Percentiles rank a stretch among this genome's conserved stretches.
Conservation (phyloP, 1,140 invertebrate genomes). For the Drosophila parvula region DNA sequence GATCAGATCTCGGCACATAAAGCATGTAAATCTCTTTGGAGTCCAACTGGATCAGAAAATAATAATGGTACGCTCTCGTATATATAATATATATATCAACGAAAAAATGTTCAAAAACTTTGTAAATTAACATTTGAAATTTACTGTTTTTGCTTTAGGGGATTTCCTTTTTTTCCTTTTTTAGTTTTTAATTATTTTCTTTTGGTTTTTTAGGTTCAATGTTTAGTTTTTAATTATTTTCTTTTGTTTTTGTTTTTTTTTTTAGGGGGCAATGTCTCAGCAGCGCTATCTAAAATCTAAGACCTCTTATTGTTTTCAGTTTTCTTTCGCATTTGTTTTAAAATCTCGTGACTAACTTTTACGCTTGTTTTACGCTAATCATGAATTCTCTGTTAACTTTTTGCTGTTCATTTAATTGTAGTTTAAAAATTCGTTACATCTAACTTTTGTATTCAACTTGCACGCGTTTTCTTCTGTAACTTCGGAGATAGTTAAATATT, state of each 20-base stretch:
- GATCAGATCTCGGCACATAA: slow-evolving; percentile 20
- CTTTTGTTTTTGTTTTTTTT: background rate
- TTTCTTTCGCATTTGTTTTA: slow-evolving; percentile 22
- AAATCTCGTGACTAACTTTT: slow-evolving; percentile 22
- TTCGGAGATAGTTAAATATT: slow-evolving; percentile 62
- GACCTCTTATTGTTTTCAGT: slow-evolving; percentile 24
- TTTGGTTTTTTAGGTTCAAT: too few species aligned
- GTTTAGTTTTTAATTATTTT: background rate
- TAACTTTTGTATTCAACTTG: slow-evolving; percentile 38
- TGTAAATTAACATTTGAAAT: slow-evolving; percentile 13
- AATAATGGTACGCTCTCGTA: slow-evolving; percentile 14
- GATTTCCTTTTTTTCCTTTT: background rate
- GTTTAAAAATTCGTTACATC: slow-evolving; percentile 61
- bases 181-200: background rate
- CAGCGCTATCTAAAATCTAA: slow-evolving; percentile 23
- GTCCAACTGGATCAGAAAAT: slow-evolving; percentile 23
- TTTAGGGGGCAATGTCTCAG: slow-evolving; percentile 19
- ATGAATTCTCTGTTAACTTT: slow-evolving; percentile 77
- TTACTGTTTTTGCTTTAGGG: slow-evolving; percentile 5
- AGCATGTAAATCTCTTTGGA: slow-evolving; percentile 18
- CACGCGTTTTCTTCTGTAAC: slow-evolving; percentile 43
- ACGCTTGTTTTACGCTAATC: slow-evolving; percentile 57
- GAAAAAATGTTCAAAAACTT: slow-evolving; percentile 2
- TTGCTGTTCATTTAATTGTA: slow-evolving; percentile 69
- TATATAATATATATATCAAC: slow-evolving; percentile 12